Percentiles rank a stretch among this genome's conserved stretches.
phyloP scores from a whole-genome alignment of 2,113 vertebrate species.

The Zingel zingel region DNA sequence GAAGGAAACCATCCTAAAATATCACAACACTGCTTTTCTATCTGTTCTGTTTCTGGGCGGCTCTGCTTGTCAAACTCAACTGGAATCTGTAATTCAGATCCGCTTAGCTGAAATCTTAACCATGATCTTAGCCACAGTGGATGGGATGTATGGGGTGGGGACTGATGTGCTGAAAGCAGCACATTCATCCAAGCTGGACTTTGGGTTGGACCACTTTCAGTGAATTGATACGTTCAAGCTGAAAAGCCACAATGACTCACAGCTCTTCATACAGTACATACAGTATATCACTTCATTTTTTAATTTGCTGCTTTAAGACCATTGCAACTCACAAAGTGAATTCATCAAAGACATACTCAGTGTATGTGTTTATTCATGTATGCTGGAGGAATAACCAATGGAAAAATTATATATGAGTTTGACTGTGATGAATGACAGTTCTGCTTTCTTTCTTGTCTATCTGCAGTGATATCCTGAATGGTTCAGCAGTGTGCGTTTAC shows the following conservation, averaged over 20 bases:
- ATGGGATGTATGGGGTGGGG: conserved; percentile 28
- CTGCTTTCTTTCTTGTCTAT: conserved; percentile 20
- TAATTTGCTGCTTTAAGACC: conserved; percentile 23
- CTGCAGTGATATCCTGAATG: conserved; percentile 85
- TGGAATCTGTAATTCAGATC: conserved; percentile 17
- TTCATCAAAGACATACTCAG: conserved; percentile 13
- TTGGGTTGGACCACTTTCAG: conserved; percentile 39
- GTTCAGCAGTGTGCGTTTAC: conserved; percentile 87
- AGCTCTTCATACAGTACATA: conserved; percentile 9
- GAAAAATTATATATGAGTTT: not conserved
- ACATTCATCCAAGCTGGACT: conserved; percentile 35
- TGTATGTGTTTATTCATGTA: conserved; percentile 2
- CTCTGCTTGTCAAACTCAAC: conserved; percentile 3
- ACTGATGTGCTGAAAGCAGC: conserved; percentile 37
- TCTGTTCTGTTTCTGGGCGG: conserved; percentile 6
- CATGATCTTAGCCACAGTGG: conserved; percentile 19
- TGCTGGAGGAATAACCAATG: not conserved
- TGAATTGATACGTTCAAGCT: conserved; percentile 43
- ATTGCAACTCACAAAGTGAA: conserved; percentile 15
- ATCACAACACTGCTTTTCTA: conserved; percentile 10
- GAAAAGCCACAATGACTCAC: conserved; percentile 64
- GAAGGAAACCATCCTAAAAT: conserved; percentile 24
- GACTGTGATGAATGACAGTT: not conserved
- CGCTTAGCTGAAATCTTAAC: conserved; percentile 12
- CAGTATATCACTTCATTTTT: conserved; percentile 6